phyloP scores from a whole-genome alignment of 2,797 vertebrate species.

The Helicolenus hilgendorfi region DNA sequence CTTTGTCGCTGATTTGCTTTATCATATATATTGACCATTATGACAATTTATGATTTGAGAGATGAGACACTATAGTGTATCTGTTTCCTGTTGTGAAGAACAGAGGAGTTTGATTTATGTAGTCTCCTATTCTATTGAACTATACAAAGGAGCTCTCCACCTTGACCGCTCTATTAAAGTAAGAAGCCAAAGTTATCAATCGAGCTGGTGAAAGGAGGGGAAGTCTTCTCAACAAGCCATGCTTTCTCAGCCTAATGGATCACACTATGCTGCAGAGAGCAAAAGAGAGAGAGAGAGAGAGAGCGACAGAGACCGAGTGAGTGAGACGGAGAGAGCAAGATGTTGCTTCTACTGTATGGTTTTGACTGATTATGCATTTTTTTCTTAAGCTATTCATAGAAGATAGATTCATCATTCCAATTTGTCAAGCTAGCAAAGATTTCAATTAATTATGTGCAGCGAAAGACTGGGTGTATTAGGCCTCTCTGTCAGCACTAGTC shows the following conservation, averaged over 20 bases:
- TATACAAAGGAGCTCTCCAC: conserved; percentile 89
- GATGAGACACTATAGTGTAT: conserved; percentile 59
- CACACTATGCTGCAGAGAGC: conserved; percentile 88
- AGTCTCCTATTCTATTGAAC: conserved; percentile 84
- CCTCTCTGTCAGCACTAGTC: conserved; percentile 95
- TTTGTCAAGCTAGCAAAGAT: conserved; percentile 99
- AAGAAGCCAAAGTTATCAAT: conserved; percentile 96
- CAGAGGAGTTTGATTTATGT: conserved; percentile 83
- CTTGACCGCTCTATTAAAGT: conserved; percentile 95
- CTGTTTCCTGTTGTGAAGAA: conserved; percentile 51
- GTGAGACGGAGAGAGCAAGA: conserved; percentile 89
- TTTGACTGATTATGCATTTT: conserved; percentile 99
- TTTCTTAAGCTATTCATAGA: conserved; percentile 96
- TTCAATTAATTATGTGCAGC: conserved; percentile 99
- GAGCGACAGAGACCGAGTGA: conserved; percentile 80
- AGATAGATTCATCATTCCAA: conserved; percentile 99
- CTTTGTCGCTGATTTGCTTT: not conserved
- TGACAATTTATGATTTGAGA: conserved; percentile 66
- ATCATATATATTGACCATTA: conserved; percentile 6
- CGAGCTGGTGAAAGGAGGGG: conserved; percentile 76
- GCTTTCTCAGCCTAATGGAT: conserved; percentile 95
- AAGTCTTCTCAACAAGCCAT: conserved; percentile 88
- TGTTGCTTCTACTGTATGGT: conserved; percentile 94
- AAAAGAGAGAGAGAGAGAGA: conserved; percentile 90
- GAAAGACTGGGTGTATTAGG: conserved; percentile 93